Evolutionary conservation across 2,888 invertebrate species (phyloP).

Genomic region (Thereva unica): DNA sequence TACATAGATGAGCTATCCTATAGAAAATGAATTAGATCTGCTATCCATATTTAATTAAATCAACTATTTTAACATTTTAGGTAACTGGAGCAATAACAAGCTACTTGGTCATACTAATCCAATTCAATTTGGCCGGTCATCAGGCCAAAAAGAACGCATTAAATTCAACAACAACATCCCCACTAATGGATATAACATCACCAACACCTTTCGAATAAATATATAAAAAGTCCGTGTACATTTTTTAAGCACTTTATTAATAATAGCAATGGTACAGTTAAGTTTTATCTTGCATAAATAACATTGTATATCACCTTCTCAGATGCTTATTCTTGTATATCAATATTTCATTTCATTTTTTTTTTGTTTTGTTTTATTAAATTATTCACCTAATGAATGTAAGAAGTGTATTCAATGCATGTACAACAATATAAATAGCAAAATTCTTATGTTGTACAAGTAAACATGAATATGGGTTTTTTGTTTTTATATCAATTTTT

Average conservation of each 20-base stretch:
- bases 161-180: background rate
- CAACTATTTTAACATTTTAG: slow-evolving; percentile 41
- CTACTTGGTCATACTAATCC: slow-evolving; percentile 57
- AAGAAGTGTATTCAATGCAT: slow-evolving; percentile 30
- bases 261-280: slow-evolving; percentile 41
- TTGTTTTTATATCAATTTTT: slow-evolving; percentile 3
- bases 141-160: slow-evolving; percentile 51
- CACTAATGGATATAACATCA: slow-evolving; percentile 6
- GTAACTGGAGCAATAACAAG: slow-evolving; percentile 57
- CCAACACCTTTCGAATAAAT: too few species aligned
- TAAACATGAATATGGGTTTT: slow-evolving; percentile 14
- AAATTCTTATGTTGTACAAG: slow-evolving; percentile 16
- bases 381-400: slow-evolving; percentile 23
- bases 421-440: slow-evolving; percentile 30
- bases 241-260: slow-evolving; percentile 42
- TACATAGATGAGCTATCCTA: background rate
- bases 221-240: background rate
- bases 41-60: too few species aligned
- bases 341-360: slow-evolving; percentile 15
- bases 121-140: slow-evolving; percentile 58
- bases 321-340: slow-evolving; percentile 25
- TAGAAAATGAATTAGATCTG: background rate
- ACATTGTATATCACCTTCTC: slow-evolving; percentile 20
- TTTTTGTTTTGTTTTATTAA: slow-evolving; percentile 22
- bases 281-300: slow-evolving; percentile 32